These are phyloP conservation scores for Donacobius atricapilla DNA, from an alignment of 2,113 vertebrate genomes.

Conservation along the genomic window DNA sequence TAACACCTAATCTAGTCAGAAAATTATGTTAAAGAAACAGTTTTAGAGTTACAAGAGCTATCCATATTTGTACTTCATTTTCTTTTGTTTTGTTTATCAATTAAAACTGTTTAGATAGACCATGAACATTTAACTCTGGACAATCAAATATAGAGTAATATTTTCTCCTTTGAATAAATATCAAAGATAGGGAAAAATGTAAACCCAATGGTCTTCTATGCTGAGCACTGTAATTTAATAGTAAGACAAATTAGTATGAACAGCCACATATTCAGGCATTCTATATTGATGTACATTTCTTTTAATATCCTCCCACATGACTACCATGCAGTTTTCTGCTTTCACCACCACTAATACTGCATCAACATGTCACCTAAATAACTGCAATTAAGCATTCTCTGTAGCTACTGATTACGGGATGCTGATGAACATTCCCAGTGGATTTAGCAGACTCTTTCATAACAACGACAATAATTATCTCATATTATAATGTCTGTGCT, in stretches of 20 bases:
- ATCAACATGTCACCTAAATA: slow-evolving; percentile 79
- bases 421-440: slow-evolving; percentile 79
- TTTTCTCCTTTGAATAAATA: not conserved
- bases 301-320: slow-evolving; percentile 62
- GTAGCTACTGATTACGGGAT: slow-evolving; percentile 73
- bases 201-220: not conserved
- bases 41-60: not conserved
- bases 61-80: not conserved
- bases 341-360: slow-evolving; percentile 59
- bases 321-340: slow-evolving; percentile 61
- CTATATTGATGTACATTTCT: slow-evolving; percentile 38
- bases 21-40: not conserved
- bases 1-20: not conserved
- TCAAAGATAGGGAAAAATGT: not conserved
- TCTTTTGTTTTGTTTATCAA: not conserved
- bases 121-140: not conserved
- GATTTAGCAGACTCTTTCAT: slow-evolving; percentile 73
- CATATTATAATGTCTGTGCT: slow-evolving; percentile 74
- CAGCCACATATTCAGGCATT: slow-evolving; percentile 30
- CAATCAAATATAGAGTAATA: not conserved
- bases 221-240: slow-evolving; percentile 27
- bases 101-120: not conserved
- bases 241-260: slow-evolving; percentile 55
- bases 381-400: slow-evolving; percentile 77
- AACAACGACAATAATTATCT: slow-evolving; percentile 77